Evolutionary conservation across 2,113 vertebrate genomes (phyloP).

Genomic region (Saccopteryx bilineata): DNA sequence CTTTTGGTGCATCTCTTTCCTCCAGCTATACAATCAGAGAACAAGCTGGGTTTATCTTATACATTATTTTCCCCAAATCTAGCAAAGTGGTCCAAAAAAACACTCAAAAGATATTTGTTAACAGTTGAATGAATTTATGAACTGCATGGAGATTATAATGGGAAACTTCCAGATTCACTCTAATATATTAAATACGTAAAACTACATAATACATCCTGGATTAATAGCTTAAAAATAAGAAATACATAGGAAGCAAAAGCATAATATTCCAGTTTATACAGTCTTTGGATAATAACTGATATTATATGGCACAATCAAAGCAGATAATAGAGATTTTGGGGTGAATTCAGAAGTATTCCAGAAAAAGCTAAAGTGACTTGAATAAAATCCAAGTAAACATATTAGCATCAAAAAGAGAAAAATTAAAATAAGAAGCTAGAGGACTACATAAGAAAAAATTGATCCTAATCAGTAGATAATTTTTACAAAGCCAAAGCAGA

Average conservation of each 20-base stretch:
- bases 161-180: background rate
- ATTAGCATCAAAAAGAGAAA: background rate
- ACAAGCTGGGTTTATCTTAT: background rate
- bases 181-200: background rate
- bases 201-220: background rate
- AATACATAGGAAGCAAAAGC: background rate
- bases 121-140: background rate
- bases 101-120: background rate
- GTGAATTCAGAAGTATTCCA: background rate
- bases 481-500: background rate
- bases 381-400: conserved; percentile 25
- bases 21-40: background rate
- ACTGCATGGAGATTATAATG: background rate
- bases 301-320: background rate
- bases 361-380: conserved; percentile 23
- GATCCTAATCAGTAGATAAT: background rate
- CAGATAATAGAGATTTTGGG: background rate
- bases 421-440: background rate
- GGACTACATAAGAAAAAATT: background rate
- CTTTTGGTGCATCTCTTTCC: background rate
- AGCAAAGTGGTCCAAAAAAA: background rate
- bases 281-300: background rate
- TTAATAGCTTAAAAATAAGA: background rate
- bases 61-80: background rate
- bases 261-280: background rate